Percentiles rank a stretch among this genome's conserved stretches.
phyloP scores from a whole-genome alignment of 1,140 invertebrate genomes.

The Drosophila quadrilineata region DNA sequence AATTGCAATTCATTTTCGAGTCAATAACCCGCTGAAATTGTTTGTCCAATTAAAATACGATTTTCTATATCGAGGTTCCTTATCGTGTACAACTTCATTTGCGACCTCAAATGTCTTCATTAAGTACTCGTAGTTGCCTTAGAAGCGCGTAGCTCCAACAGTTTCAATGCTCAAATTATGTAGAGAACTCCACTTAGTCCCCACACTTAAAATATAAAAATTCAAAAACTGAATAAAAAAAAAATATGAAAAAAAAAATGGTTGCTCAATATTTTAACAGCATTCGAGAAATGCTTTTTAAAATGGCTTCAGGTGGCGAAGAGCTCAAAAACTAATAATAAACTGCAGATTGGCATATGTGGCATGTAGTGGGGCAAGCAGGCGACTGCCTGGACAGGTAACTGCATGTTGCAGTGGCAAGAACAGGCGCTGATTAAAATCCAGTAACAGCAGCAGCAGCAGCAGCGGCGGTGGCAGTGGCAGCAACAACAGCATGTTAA shows the following conservation, averaged over 20 bases:
- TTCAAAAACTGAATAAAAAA: background rate
- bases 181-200: too few species aligned
- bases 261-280: too few species aligned
- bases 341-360: background rate
- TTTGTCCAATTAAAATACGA: conserved; percentile 22
- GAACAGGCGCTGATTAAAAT: conserved; percentile 66
- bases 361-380: conserved; percentile 23
- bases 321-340: conserved; percentile 57
- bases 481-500: conserved; percentile 74
- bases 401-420: conserved; percentile 17
- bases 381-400: background rate
- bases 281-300: conserved; percentile 47
- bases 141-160: too few species aligned
- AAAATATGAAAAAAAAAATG: background rate
- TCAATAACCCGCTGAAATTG: conserved; percentile 16
- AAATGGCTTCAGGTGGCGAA: conserved; percentile 64
- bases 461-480: conserved; percentile 21
- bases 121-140: too few species aligned
- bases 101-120: conserved; percentile 62
- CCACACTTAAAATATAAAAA: too few species aligned
- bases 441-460: conserved; percentile 35
- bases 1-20: background rate
- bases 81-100: conserved; percentile 63
- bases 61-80: conserved; percentile 18
- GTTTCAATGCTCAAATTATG: too few species aligned